Percentiles rank a stretch among this genome's conserved stretches.
phyloP scores from a whole-genome alignment of 1,140 invertebrate species.

The Probaryconus sp. region DNA sequence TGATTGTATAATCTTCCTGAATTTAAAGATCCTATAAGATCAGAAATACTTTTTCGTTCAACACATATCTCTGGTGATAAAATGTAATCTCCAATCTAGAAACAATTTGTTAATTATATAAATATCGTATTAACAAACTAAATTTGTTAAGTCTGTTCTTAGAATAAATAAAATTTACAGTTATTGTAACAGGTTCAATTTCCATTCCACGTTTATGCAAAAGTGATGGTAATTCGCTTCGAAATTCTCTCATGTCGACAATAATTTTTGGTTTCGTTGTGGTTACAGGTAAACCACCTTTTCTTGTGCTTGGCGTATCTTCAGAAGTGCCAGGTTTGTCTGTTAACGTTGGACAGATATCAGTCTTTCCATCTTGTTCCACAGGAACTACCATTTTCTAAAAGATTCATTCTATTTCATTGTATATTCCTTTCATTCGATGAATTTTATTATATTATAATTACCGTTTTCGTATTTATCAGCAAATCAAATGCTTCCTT shows the following conservation, averaged over 20 bases:
- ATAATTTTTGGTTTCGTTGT: slow-evolving; percentile 83
- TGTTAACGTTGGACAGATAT: slow-evolving; percentile 83
- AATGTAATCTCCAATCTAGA: slow-evolving; percentile 97
- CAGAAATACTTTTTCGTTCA: slow-evolving; percentile 97
- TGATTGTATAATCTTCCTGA: slow-evolving; percentile 97
- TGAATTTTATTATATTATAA: slow-evolving; percentile 62
- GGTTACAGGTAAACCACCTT: slow-evolving; percentile 79
- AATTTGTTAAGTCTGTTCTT: slow-evolving; percentile 4
- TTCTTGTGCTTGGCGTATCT: slow-evolving; percentile 79
- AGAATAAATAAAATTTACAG: slow-evolving; percentile 79
- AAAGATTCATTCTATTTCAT: slow-evolving; percentile 28
- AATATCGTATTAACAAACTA: no score
- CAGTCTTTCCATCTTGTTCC: slow-evolving; percentile 92
- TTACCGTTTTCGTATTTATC: slow-evolving; percentile 93
- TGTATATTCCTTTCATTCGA: no score
- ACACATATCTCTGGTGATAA: slow-evolving; percentile 97
- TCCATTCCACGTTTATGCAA: slow-evolving; percentile 96
- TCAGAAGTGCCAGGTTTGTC: slow-evolving; percentile 75
- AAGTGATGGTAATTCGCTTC: slow-evolving; percentile 95
- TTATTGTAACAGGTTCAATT: slow-evolving; percentile 93
- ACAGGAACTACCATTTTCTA: slow-evolving; percentile 94
- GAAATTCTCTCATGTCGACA: slow-evolving; percentile 99
- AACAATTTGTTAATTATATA: slow-evolving; percentile 32
- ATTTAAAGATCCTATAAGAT: slow-evolving; percentile 97
- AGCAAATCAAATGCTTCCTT: slow-evolving; percentile 96